A percentile compares a stretch with the other conserved stretches of the same genome.
These are phyloP conservation scores for Allophyes oxyacanthae DNA, from an alignment of 2,888 invertebrate species.

Conservation along the genomic window DNA sequence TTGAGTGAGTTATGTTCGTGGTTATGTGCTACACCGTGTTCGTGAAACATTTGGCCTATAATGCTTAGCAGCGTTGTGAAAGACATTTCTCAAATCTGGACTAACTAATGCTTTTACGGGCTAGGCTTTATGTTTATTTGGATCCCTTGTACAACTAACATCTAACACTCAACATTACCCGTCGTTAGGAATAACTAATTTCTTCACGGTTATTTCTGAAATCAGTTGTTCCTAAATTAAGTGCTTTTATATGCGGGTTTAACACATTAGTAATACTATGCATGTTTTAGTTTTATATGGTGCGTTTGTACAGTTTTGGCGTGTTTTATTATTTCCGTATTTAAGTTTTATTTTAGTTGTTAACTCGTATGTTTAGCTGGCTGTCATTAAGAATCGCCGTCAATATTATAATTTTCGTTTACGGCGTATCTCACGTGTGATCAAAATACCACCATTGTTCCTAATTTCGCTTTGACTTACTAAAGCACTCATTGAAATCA, in stretches of 20 bases:
- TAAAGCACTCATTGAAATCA: conserved; percentile 33
- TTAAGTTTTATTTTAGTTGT: conserved; percentile 13
- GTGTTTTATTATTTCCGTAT: conserved; percentile 35
- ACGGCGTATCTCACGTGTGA: conserved; percentile 19
- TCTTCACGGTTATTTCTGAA: conserved; percentile 39
- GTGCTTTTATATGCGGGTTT: conserved; percentile 33
- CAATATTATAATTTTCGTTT: conserved; percentile 29
- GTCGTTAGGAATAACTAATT: conserved; percentile 60
- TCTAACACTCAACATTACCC: conserved; percentile 44
- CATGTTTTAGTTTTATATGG: conserved; percentile 45
- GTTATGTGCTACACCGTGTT: conserved; percentile 80
- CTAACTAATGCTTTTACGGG: conserved; percentile 85
- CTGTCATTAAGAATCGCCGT: conserved; percentile 34
- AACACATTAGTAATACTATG: conserved; percentile 38
- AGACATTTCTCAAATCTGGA: conserved; percentile 89
- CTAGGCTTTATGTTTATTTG: conserved; percentile 75
- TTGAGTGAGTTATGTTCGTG: conserved; percentile 85
- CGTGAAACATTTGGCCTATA: conserved; percentile 87
- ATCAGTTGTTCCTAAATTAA: conserved; percentile 56
- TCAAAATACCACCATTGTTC: conserved; percentile 25
- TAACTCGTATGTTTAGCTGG: conserved; percentile 11
- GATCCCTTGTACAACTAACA: conserved; percentile 62
- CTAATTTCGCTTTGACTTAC: conserved; percentile 41
- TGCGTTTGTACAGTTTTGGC: conserved; percentile 42
- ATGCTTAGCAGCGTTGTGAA: conserved; percentile 84